Evolutionary conservation across 1,140 invertebrate genomes (phyloP), one percentile per base, ranked within the genome.

Genomic region (Drosophila takahashii): DNA sequence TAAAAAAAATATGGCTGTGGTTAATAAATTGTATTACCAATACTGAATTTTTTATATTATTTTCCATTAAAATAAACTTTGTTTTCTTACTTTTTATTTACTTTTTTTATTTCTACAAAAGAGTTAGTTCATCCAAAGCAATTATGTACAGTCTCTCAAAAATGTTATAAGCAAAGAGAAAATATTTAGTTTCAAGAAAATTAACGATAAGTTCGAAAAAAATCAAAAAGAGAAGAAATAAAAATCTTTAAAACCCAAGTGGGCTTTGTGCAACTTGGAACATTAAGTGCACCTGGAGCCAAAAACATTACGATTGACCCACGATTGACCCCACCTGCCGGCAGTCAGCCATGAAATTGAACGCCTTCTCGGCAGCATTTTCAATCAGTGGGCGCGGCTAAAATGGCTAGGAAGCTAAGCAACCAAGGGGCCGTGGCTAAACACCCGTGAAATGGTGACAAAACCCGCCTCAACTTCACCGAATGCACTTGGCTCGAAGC

Each of bases 261-360:
- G 26, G 26, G 11, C 27, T n/a, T 27, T 11, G 7, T 16, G 4
- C 8, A 37, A 37, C 51, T 53, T 39, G 32, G n/a, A 16, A 9
- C 26, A 27, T 29, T 56, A 51, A 51, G 27, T 13, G 16, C 27
- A 29, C 32, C 61, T 15, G 15, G 18, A n/a, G 56, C 10, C 32
- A 47, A 53, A 47, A 53, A 65, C 60, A 26, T 16, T 52, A n/a
- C 18, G 56, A 72, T 26, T 26, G 26, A 66, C 59, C 72, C 60
- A 29, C 59, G 39, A n/a, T 36, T 52, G 61, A 76, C 71, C 52
- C 57, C 59, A 76, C 60, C 72, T 76, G 37, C 39, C 64, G 18
- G 54, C 62, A 80, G 42, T 60, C 79, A 79, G 58, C 45, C 74
- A 47, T 83, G 70, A 84, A 84, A 76, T 79, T 75, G 64, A 65